Base-by-base conservation (phyloP, 2,113 vertebrate species). In the Xenopus tropicalis region DNA sequence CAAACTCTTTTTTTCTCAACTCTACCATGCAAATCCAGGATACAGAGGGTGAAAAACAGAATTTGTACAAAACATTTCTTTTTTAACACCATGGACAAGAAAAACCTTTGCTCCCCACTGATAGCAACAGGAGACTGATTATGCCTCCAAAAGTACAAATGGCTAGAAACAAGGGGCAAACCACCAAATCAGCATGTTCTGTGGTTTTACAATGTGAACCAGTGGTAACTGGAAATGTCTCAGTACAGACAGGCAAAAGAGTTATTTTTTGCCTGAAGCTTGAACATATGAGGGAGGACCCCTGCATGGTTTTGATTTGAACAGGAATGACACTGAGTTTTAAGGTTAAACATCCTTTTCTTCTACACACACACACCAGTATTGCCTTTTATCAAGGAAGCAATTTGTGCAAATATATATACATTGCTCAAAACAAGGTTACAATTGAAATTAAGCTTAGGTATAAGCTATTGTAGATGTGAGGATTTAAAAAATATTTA, bases 111-210 rank as follows among this genome's bases (percentile, higher is more conserved):
- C 83, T 84, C 86, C 93, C 91, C 61, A 87, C 91, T 92, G 92
- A 90, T 90, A 91, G 89, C 92, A 91, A 92, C 91, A 91, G 92
- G 93, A 89, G 84, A 90, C 90, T 86, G 89, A 92, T 93, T 90
- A 88, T 89, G 88, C 89, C 91, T 86, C 85, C 85, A 90, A 91
- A 85, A 86, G 91, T 89, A 91, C 93, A 91, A 92, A 95, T 92
- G 92, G 91, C 85, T 88, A 91, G 93, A 92, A 79, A 79, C 86
- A 71, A 84, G 84, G 81, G 83, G 80, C 81, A 78, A 85, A 88
- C 86, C 87, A 87, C 88, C 82, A 82, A 83, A 85, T 85, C 83
- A 80, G 85, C 22, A 46, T 5, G 75, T 29, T 71, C 82, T 78
- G 23, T 81, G 79, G 79, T 79, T 82, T 83, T 83, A 82, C 79